A percentile compares a stretch with the other conserved stretches of the same genome.
Evolutionary conservation across 2,113 vertebrate species (phyloP).

Genomic region (Brachyhypopomus occidentalis): DNA sequence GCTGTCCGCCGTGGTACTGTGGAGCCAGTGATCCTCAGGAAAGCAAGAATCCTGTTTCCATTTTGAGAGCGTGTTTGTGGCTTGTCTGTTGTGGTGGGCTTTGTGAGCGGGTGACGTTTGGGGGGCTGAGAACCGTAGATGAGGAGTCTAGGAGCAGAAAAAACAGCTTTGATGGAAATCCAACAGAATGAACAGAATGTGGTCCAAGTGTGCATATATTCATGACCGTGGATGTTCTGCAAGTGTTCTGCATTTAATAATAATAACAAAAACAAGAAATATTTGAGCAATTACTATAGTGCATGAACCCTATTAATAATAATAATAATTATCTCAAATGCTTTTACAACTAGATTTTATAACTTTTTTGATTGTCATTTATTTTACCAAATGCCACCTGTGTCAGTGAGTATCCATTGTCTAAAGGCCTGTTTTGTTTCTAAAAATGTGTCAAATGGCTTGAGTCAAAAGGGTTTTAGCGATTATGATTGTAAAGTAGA

Average conservation of each 20-base stretch:
- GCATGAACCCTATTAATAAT: too few relatives aligned
- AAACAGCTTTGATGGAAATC: too few relatives aligned
- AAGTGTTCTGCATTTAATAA: neutral
- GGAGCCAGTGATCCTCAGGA: neutral
- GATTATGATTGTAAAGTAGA: neutral
- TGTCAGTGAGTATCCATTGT: neutral
- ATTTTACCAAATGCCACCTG: too few relatives aligned
- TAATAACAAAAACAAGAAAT: too few relatives aligned
- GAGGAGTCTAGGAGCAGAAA: too few relatives aligned
- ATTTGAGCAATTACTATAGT: too few relatives aligned
- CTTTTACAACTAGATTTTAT: too few relatives aligned
- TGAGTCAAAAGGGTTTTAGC: neutral
- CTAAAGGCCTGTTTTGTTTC: neutral
- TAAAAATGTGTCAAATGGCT: neutral
- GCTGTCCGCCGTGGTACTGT: neutral
- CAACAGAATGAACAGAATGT: neutral
- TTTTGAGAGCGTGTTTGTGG: neutral
- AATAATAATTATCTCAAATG: too few relatives aligned
- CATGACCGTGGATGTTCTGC: neutral
- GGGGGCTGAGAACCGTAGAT: too few relatives aligned
- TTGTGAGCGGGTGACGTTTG: too few relatives aligned
- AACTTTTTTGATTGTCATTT: too few relatives aligned
- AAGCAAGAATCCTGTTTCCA: conserved; percentile 2
- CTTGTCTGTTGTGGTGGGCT: neutral
- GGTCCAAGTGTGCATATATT: neutral